A percentile compares a stretch with the other conserved stretches of the same genome.
phyloP scores from a whole-genome alignment of 2,888 invertebrate genomes.

The Serrognathus titanus region DNA sequence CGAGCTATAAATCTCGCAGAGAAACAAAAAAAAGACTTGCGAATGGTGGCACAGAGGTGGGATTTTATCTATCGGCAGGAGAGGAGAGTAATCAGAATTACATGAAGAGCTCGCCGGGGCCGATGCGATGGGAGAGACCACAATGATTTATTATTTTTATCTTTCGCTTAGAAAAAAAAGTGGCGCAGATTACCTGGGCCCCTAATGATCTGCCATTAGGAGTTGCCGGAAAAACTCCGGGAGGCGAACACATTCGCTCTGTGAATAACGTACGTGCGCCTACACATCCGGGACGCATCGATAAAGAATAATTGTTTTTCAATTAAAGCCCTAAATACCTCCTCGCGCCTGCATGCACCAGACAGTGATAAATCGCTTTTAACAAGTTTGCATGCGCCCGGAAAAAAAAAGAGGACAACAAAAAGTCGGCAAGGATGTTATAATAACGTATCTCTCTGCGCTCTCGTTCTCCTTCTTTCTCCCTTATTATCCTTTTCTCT shows the following conservation, averaged over 20 bases:
- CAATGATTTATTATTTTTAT: constrained; percentile 50
- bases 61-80: constrained; percentile 31
- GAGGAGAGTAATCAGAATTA: constrained; percentile 34
- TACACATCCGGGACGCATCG: constrained; percentile 1
- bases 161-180: constrained; percentile 42
- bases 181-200: constrained; percentile 47
- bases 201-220: constrained; percentile 51
- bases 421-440: background rate
- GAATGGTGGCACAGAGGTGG: background rate
- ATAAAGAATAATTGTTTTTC: constrained; percentile 18
- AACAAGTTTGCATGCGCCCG: background rate
- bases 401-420: background rate
- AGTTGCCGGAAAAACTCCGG: constrained; percentile 38
- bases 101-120: constrained; percentile 34
- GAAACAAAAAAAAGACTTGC: too few species aligned
- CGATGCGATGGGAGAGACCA: constrained; percentile 36
- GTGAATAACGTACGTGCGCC: constrained; percentile 15
- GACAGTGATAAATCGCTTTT: constrained; percentile 5
- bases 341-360: background rate
- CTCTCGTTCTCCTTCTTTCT: constrained; percentile 7
- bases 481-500: constrained; percentile 10
- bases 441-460: constrained; percentile 4
- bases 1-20: too few species aligned
- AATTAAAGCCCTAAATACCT: constrained; percentile 18
- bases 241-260: constrained; percentile 9